These are phyloP conservation scores for Rhea pennata DNA, from an alignment of 2,113 vertebrate genomes.

Conservation along the genomic window DNA sequence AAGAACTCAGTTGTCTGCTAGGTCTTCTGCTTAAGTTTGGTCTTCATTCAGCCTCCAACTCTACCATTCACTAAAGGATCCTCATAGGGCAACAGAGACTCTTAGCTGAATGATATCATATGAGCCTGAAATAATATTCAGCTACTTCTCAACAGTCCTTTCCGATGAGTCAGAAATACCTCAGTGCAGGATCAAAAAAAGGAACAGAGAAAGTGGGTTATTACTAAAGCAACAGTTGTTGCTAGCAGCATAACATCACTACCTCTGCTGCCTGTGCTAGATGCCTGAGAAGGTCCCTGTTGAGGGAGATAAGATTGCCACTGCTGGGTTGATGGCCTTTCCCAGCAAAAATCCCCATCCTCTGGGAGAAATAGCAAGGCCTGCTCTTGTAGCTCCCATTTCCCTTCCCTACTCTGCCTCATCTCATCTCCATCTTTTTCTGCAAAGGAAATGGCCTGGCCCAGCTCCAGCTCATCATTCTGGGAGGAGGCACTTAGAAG, in stretches of 20 bases:
- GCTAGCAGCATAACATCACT: not conserved
- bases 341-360: not conserved
- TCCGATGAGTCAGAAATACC: not conserved
- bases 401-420: not conserved
- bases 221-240: not conserved
- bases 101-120: not conserved
- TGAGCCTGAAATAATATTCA: not conserved
- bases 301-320: not conserved
- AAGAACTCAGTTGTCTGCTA: not conserved
- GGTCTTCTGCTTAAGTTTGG: not conserved
- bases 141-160: not conserved
- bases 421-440: not conserved
- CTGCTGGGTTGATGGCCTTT: not conserved
- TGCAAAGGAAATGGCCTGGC: not conserved
- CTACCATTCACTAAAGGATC: not conserved
- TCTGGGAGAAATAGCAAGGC: not conserved
- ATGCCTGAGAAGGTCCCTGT: not conserved
- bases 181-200: not conserved
- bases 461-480: not conserved
- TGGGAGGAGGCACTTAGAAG: not conserved
- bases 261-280: not conserved
- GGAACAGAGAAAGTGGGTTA: not conserved
- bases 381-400: not conserved
- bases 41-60: not conserved
- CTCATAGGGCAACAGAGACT: not conserved